These are phyloP conservation scores for Brenthis daphne DNA, from an alignment of 2,888 invertebrate genomes.

Conservation along the genomic window DNA sequence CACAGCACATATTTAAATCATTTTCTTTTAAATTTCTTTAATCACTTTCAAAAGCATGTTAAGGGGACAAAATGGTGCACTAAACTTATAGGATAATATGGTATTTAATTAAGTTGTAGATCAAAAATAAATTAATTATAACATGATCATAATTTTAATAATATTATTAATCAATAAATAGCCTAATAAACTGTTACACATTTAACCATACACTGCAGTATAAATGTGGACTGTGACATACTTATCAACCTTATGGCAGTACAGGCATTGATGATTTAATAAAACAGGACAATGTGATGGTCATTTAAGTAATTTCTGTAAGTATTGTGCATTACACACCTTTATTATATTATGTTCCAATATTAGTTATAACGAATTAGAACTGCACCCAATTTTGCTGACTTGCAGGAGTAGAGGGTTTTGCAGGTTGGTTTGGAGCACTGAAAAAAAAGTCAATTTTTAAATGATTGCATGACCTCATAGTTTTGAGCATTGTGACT, in stretches of 20 bases:
- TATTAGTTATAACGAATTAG: constrained; percentile 47
- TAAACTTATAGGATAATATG: too few species aligned
- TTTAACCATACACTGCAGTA: constrained; percentile 8
- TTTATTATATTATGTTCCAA: constrained; percentile 52
- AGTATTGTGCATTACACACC: constrained; percentile 70
- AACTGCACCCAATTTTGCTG: constrained; percentile 80
- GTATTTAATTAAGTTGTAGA: too few species aligned
- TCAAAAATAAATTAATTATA: too few species aligned
- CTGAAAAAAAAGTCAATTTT: constrained; percentile 47
- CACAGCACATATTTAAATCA: neutral
- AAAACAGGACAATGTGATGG: constrained; percentile 24
- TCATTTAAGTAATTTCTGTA: constrained; percentile 66
- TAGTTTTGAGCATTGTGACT: too few species aligned
- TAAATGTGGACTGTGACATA: constrained; percentile 1
- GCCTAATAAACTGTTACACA: neutral
- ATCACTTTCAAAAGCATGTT: too few species aligned
- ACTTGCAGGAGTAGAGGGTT: constrained; percentile 67
- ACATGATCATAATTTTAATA: too few species aligned
- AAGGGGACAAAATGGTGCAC: too few species aligned
- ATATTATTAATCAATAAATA: too few species aligned
- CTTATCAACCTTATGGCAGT: constrained; percentile 21
- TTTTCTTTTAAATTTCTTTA: neutral
- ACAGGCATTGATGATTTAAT: constrained; percentile 20
- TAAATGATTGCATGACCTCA: too few species aligned
- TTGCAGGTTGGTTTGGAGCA: constrained; percentile 55